Base-by-base conservation (phyloP, 1,140 invertebrate genomes). In the Eriosoma lanigerum region DNA sequence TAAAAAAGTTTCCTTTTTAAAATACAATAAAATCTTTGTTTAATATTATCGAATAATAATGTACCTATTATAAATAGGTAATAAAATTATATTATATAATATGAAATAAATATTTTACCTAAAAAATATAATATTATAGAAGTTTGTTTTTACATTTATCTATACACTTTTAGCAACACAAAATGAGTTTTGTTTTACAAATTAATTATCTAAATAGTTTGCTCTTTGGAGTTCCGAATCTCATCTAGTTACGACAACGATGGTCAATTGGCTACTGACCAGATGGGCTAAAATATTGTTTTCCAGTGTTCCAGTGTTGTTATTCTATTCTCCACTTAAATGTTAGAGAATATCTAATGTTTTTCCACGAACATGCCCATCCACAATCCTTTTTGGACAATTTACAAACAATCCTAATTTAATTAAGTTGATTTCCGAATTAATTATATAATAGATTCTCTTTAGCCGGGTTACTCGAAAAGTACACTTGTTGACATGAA, bases 351-450 rank as follows among this genome's bases (percentile, higher is more conserved):
- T 26, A 15, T 15, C 15, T 13, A 19, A 64, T 21, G 32, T 44
- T 66, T 66, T 44, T 66, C 1, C 32, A 29, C 2, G 32, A 4
- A 12, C 62, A 19, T 44, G 32, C 32, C 32, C 32, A 19, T 29
- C 19, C 32, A 8, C 62, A 29, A 66, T 66, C 62, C 32, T 44
- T 44, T 64, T 44, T 13, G 62, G 32, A 44, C 62, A 19, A 19
- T 8, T 32, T 44, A 44, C 62, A 44, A 44, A 66, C 62, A 44
- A 21, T 66, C 17, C 32, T n/a, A 44, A 66, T 66, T 66, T 38
- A 66, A 66, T 66, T 44, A 44, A 44, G 32, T 66, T 21, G 62
- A 66, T 66, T 66, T 19, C 32, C 10, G 62, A 66, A 44, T 44
- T 19, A 66, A 62, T 62, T 62, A 62, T 32, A 29, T 62, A 19